Percentiles rank a stretch among this genome's conserved stretches.
These are phyloP conservation scores for Polyommatus iphigenia DNA, from an alignment of 2,888 invertebrate genomes.

Conservation along the genomic window DNA sequence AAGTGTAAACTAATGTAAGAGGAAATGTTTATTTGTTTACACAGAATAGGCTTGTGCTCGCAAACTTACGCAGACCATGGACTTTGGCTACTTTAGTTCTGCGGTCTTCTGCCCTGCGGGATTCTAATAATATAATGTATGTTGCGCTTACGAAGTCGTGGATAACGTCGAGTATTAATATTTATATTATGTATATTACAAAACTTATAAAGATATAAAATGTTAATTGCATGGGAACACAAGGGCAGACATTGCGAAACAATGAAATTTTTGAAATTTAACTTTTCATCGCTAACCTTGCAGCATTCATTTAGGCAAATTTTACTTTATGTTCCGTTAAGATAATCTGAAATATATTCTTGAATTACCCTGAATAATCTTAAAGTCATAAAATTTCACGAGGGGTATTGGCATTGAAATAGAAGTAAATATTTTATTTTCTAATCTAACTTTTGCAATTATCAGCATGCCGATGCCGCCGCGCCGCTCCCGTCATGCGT, in stretches of 20 bases:
- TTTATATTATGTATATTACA: not conserved
- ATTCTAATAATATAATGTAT: no score
- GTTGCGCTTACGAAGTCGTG: not conserved
- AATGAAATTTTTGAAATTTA: slow-evolving; percentile 9
- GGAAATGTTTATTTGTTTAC: no score
- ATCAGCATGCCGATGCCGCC: not conserved
- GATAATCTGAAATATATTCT: no score
- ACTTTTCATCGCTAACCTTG: slow-evolving; percentile 1
- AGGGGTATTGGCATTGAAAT: not conserved
- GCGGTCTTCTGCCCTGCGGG: not conserved
- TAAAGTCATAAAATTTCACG: not conserved
- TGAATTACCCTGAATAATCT: not conserved
- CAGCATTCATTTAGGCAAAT: not conserved
- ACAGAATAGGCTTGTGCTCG: no score
- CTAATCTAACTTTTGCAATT: not conserved
- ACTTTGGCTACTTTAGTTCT: no score
- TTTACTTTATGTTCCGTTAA: not conserved
- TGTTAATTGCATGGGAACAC: not conserved
- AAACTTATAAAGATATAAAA: not conserved
- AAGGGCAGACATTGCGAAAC: slow-evolving; percentile 18
- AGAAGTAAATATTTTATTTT: no score
- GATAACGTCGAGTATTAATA: not conserved
- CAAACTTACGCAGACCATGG: no score
- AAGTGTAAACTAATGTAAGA: no score
- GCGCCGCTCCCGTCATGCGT: no score